Evolutionary conservation across 2,797 vertebrate genomes (phyloP).

Genomic region (Pygocentrus nattereri): DNA sequence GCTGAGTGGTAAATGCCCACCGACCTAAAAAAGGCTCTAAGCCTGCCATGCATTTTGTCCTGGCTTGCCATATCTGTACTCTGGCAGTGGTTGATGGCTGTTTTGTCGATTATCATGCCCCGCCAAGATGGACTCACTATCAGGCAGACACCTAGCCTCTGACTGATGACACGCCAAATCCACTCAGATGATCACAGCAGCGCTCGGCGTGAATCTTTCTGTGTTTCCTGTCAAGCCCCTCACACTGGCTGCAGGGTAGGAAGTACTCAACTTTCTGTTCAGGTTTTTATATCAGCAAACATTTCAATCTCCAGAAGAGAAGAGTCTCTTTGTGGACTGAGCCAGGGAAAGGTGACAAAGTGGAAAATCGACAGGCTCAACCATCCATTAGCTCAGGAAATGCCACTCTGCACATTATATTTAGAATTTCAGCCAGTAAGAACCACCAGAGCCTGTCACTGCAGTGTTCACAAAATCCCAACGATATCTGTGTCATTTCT

Average conservation of each 20-base stretch:
- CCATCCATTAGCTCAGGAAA: constrained; percentile 10
- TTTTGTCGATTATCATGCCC: neutral
- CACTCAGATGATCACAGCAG: neutral
- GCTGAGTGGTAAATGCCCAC: neutral
- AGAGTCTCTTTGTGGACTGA: neutral
- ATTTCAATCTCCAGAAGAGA: neutral
- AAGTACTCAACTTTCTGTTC: neutral
- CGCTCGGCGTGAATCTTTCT: neutral
- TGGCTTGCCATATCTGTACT: neutral
- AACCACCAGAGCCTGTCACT: neutral
- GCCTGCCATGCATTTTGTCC: neutral
- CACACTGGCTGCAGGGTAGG: neutral
- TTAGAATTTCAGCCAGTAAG: neutral
- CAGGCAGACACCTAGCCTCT: neutral
- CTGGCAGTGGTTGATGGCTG: neutral
- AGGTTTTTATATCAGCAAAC: neutral
- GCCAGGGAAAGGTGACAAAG: neutral
- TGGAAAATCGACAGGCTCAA: neutral
- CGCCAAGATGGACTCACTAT: neutral
- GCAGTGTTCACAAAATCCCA: neutral
- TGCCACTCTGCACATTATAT: neutral
- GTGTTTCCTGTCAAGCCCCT: neutral
- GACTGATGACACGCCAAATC: constrained; percentile 2
- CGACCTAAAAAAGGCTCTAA: neutral
- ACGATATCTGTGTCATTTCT: too few relatives aligned